Evolutionary conservation across 2,888 invertebrate genomes (phyloP).

Genomic region (Callimorpha dominula): DNA sequence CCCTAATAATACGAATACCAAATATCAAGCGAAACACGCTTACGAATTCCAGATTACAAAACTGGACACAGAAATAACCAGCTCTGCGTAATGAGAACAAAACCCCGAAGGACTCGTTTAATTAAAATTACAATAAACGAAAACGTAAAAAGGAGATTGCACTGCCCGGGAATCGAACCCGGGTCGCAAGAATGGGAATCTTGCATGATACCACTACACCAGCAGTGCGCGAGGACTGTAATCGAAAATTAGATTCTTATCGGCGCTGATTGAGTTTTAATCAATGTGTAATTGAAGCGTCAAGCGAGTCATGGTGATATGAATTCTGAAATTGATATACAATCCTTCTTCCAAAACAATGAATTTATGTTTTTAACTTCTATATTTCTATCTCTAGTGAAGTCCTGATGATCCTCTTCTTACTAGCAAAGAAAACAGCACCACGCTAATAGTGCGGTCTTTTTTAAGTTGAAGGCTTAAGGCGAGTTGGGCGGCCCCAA

Average conservation of each 20-base stretch:
- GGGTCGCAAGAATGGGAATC: constrained; percentile 99
- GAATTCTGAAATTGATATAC: not conserved
- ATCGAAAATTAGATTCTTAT: not conserved
- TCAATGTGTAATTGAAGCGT: not conserved
- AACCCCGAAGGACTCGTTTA: constrained; percentile 9
- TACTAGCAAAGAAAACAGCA: too few species aligned
- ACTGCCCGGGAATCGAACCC: constrained; percentile 98
- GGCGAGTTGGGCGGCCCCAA: too few species aligned
- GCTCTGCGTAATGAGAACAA: constrained; percentile 20
- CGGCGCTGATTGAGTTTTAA: not conserved
- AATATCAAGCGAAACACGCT: constrained; percentile 20
- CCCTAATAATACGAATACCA: constrained; percentile 48
- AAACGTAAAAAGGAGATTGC: constrained; percentile 73
- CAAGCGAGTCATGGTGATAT: not conserved
- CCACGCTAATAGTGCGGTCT: too few species aligned
- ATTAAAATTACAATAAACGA: constrained; percentile 26
- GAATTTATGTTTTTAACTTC: too few species aligned
- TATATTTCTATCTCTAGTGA: too few species aligned
- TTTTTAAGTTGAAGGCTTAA: too few species aligned
- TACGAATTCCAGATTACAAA: constrained; percentile 16
- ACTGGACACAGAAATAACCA: constrained; percentile 19
- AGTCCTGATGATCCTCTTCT: too few species aligned
- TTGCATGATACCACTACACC: constrained; percentile 99
- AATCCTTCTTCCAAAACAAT: too few species aligned
- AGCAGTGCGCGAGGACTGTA: constrained; percentile 89